Percentiles rank a stretch among this genome's conserved stretches.
These are phyloP conservation scores for Coptodon rendalli DNA, from an alignment of 2,113 vertebrate genomes.

Conservation along the genomic window DNA sequence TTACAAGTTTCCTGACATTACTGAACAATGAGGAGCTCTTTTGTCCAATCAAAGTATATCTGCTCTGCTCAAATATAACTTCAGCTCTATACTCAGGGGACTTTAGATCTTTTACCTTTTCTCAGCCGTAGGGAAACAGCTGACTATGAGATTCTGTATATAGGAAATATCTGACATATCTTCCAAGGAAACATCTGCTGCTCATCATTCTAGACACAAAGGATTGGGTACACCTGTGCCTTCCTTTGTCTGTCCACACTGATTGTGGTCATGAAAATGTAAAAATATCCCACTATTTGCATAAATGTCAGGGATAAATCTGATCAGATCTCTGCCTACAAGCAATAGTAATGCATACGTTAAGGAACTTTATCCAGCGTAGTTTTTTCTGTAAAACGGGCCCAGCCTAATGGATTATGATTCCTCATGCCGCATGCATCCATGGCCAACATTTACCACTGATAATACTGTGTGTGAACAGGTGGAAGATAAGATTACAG, in stretches of 20 bases:
- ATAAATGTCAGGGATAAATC: neutral
- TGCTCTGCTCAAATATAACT: neutral
- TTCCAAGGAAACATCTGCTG: neutral
- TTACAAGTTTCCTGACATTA: neutral
- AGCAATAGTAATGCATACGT: neutral
- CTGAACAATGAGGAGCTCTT: neutral
- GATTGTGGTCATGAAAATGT: neutral
- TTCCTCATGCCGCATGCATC: neutral
- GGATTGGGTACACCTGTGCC: neutral
- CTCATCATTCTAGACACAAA: neutral
- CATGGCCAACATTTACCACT: neutral
- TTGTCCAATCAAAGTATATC: neutral
- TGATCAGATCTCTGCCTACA: neutral
- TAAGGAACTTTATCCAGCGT: neutral
- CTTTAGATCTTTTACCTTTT: neutral
- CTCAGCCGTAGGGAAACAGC: neutral
- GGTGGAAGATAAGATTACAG: neutral
- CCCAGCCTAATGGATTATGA: neutral
- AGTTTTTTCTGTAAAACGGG: neutral
- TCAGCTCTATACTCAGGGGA: neutral
- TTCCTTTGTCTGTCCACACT: neutral
- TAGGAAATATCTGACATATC: neutral
- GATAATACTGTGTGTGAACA: neutral
- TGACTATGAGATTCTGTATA: neutral
- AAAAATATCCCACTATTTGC: neutral